Evolutionary conservation across 2,113 vertebrate species (phyloP), one percentile per base, ranked within the genome.

Genomic region (Vidua chalybeata): DNA sequence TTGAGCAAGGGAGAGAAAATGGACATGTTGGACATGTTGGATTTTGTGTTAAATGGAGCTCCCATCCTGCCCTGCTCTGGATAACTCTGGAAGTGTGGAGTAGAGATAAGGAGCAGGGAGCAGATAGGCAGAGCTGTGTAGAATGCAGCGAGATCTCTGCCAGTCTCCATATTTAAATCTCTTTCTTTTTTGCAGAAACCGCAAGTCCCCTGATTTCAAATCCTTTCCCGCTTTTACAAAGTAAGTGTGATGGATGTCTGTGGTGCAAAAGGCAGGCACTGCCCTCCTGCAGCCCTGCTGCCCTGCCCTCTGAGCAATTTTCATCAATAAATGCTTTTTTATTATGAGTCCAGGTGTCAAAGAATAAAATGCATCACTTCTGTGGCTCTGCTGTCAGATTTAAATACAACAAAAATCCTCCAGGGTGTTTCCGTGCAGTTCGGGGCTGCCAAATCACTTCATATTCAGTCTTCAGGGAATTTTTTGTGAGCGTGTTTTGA

Each of bases 201-300:
- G 91, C 98, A 83, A 99, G 98, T 97, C 98, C 98, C 95, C 98
- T 98, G 98, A 98, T 99, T 98, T 98, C 98, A 97, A 98, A 97
- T 76, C 96, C 98, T 82, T 99, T 99, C 96, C 97, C 98, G 94
- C 96, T 98, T 97, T 97, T 98, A 85, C 98, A 98, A 97, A 99
- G 98, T 99, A 98, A 99, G 99, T 98, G 96, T 55, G 61, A 78
- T 59, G 85, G 76, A 59, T 86, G 64, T 75, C 45, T 75, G 85
- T 80, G 61, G 75, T 48, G 31, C 30, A 3, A 48, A 37, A 39
- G 71, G 90, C 20, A 17, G 68, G 64, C 55, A 22, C 55, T 78
- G 30, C 61, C 61, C 33, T 54, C 51, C 85, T 71, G 67, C 59
- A 52, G 45, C 90, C 37, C 0, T 89, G 55, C 87, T 87, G 79